These are phyloP conservation scores for Luperina testacea DNA, from an alignment of 2,888 invertebrate species.

Conservation along the genomic window DNA sequence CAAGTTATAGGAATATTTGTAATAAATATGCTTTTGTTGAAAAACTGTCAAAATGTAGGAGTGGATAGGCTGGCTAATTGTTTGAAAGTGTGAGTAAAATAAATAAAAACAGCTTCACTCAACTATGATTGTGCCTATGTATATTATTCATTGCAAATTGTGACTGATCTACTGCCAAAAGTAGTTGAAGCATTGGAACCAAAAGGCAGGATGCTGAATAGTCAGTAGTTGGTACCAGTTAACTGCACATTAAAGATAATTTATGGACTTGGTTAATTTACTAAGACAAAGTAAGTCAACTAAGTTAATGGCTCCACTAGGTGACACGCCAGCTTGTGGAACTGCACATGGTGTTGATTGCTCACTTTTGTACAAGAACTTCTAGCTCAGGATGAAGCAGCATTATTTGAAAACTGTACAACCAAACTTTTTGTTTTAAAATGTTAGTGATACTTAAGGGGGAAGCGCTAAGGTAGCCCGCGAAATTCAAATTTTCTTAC, in stretches of 20 bases:
- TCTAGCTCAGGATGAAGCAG: background rate
- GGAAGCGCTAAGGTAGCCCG: too few species aligned
- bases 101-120: background rate
- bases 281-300: background rate
- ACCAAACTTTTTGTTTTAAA: too few species aligned
- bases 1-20: background rate
- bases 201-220: background rate
- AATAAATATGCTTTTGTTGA: background rate
- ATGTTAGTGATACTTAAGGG: too few species aligned
- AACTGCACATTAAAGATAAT: background rate
- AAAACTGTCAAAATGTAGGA: background rate
- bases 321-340: background rate
- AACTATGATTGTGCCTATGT: background rate
- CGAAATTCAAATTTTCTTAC: too few species aligned
- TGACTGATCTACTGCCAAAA: constrained; percentile 1
- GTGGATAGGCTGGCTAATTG: background rate
- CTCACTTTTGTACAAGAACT: background rate
- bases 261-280: background rate
- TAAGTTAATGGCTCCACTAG: background rate
- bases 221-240: background rate
- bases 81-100: background rate
- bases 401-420: background rate
- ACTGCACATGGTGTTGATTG: background rate
- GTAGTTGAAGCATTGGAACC: constrained; percentile 8
- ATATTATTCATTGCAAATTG: background rate